Evolutionary conservation across 2,888 invertebrate genomes (phyloP), one percentile per base, ranked within the genome.

Genomic region (Drosophila suboccidentalis): DNA sequence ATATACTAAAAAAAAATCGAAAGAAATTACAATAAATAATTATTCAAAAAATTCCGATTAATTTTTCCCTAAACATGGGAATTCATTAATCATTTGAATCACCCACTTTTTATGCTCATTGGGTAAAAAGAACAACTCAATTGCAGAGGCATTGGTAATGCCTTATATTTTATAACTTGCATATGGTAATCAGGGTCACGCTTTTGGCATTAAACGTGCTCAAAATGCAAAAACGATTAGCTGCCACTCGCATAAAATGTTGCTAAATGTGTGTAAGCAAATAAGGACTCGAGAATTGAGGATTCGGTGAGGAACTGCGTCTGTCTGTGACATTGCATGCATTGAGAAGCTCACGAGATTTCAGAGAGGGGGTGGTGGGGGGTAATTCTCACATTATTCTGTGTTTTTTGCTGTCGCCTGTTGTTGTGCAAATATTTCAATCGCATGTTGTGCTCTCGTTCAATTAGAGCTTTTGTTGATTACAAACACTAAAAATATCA

Each of bases 401-500:
- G 29, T 29, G 29, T 29, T 29, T 29, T 4, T 22, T 41, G 17
- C 38, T 64, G 53, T 47, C 29, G 53, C 50, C 29, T 29, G 29
- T 47, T 71, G 70, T 81, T 87, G 85, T 77, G 71, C 74, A 81
- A 84, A 83, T 77, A 85, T 58, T 63, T 68, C 53, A 46, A 44
- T 58, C 55, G 53, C 75, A 71, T 87, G 80, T 89, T 87, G 70
- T 82, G 78, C 79, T 78, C 32, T 17, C 19, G 32, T 86, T 87
- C 90, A 90, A 90, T 90, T 90, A 90, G 75, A 77, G 64, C 57
- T 47, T 64, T 1, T 72, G 43, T 80, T 81, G 82, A 86, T 89
- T 84, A 79, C 78, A 78, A 80, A 79, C 89, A 90, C 87, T 88
- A 89, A 89, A 90, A 90, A 88, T 89, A 90, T 88, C 88, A 82